Evolutionary conservation across 2,888 invertebrate genomes (phyloP), one percentile per base, ranked within the genome.

Genomic region (Argyresthia albistria): DNA sequence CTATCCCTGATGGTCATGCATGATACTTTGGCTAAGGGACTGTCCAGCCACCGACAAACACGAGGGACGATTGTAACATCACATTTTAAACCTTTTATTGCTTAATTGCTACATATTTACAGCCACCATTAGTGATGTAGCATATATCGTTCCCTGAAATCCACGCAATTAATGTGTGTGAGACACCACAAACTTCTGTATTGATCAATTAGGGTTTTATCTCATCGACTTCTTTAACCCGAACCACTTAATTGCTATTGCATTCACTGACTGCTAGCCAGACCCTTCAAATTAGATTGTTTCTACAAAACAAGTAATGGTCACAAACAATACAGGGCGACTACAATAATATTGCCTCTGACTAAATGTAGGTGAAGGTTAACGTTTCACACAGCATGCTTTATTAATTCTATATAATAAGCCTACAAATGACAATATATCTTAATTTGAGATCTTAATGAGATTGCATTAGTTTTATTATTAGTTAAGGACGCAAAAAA

Each of bases 121-220:
- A 70, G 72, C 67, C 71, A 74, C 72, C 70, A 70, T 76, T 72
- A 79, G 80, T 76, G 77, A 8, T 76, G 70, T 69, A 72, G 65
- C 67, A 70, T 69, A 70, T 68, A n/a, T n/a, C 65, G 66, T 65
- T 86, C 83, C 61, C 65, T 77, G 86, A 83, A 83, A 67, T 70
- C 64, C 60, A 62, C 63, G 66, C 71, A 76, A 76, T 84, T 83
- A 86, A 84, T 77, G 73, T 83, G 82, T 86, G 83, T 82, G 77
- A 72, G 76, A 73, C 76, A 76, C 80, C 80, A 76, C 80, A 78
- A 74, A 86, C 86, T 86, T 78, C 86, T 86, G 86, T 81, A 65
- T 66, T 59, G 64, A 45, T 45, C 43, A 51, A 43, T 51, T 51
- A 36, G 51, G 15, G 48, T 37, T 15, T 15, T 12, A 35, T n/a